Percentiles rank a stretch among this genome's conserved stretches.
These are phyloP conservation scores for Laticauda colubrina DNA, from an alignment of 2,113 vertebrate species.

Conservation along the genomic window DNA sequence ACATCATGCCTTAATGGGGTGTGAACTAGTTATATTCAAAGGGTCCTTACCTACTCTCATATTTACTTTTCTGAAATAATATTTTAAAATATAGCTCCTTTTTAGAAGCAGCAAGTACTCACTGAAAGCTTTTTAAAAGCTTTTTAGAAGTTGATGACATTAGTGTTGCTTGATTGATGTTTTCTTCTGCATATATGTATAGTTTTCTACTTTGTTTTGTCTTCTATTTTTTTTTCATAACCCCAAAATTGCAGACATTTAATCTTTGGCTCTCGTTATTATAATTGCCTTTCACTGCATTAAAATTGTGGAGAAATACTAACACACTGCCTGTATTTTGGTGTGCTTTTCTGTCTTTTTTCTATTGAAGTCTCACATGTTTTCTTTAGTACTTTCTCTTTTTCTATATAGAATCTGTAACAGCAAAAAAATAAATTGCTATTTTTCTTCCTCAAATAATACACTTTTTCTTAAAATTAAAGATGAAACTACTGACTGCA, in stretches of 20 bases:
- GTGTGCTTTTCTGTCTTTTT: neutral
- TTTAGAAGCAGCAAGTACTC: neutral
- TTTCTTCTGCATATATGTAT: neutral
- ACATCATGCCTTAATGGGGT: neutral
- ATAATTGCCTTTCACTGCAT: neutral
- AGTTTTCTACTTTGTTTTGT: neutral
- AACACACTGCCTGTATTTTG: neutral
- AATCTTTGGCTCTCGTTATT: neutral
- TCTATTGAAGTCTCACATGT: neutral
- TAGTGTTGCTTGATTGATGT: neutral
- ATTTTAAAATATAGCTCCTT: neutral
- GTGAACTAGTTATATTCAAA: neutral
- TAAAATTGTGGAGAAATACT: neutral
- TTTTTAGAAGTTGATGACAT: neutral
- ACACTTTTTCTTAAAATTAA: neutral
- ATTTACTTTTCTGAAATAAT: neutral
- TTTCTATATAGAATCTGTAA: neutral
- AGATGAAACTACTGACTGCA: constrained; percentile 54
- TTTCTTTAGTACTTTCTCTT: neutral
- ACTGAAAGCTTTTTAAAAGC: neutral
- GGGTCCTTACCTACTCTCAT: neutral
- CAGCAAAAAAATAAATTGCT: neutral
- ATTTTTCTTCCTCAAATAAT: neutral
- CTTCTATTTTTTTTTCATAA: neutral
- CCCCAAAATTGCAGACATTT: neutral